Evolutionary conservation across 2,888 invertebrate species (phyloP).

Genomic region (Falcaria lacertinaria): DNA sequence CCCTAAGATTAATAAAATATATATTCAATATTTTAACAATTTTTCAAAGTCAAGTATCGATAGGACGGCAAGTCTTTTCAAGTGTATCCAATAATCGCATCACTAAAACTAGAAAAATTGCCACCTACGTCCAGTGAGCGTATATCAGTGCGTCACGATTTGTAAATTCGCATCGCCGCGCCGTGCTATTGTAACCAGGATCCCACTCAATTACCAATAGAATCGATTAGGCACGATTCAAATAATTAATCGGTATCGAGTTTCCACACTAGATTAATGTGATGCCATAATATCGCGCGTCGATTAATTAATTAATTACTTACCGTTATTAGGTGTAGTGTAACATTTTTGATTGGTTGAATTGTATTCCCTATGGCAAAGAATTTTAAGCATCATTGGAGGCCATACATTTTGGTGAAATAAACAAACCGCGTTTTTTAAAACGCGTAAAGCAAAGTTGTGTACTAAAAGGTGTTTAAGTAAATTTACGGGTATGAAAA

Average conservation of each 20-base stretch:
- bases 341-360: background rate
- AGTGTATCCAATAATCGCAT: background rate
- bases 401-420: too few relatives aligned
- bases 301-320: background rate
- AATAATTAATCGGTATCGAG: background rate
- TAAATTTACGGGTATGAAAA: too few relatives aligned
- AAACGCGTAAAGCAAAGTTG: too few relatives aligned
- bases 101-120: background rate
- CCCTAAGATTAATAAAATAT: too few relatives aligned
- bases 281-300: background rate
- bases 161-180: background rate
- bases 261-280: background rate
- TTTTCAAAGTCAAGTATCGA: too few relatives aligned
- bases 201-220: background rate
- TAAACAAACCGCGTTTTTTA: too few relatives aligned
- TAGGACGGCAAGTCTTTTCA: background rate
- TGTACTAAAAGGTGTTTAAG: too few relatives aligned
- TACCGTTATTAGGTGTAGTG: background rate
- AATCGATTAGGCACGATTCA: background rate
- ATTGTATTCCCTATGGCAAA: background rate
- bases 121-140: background rate
- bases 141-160: background rate
- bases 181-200: background rate
- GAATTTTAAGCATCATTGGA: too few relatives aligned
- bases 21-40: too few relatives aligned